Base-by-base conservation (phyloP, 2,113 vertebrate genomes). In the Hepsetus odoe region DNA sequence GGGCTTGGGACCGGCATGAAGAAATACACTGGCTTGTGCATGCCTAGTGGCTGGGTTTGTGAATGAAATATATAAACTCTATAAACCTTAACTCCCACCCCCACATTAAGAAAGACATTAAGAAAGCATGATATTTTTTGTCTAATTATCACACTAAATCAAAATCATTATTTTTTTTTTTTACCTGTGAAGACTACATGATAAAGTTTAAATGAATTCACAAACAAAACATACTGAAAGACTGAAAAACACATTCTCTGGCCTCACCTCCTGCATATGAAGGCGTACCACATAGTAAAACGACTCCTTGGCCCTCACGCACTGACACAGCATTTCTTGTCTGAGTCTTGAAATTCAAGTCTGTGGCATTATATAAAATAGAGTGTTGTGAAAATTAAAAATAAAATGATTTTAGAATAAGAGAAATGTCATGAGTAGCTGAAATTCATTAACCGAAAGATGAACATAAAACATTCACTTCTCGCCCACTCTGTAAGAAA, bases 231-330 rank as follows among this genome's bases (percentile, higher is more conserved):
- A 46, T 38, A 16, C 0, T 30, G n/a, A 22, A 53, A 49, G 26
- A 7, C 11, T 28, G 26, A 38, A 67, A 76, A 38, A 18, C 40
- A 44, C 35, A 42, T 70, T 62, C 51, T 72, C 10, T 30, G 35
- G 61, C 79, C 89, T 94, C 90, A 98, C 97, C 97, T 93, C 94
- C 95, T 0, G 95, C 91, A 79, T 94, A 94, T 12, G 94, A 92
- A 0, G 95, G 89, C 4, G 95, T 94, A n/a, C 96, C 95, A 0
- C 97, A 98, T n/a, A 98, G 94, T 70, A 98, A 89, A 85, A 98
- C 96, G 0, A 98, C 96, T 1, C 97, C 97, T 88, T 98, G 97
- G 51, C 97, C 97, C 83, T 97, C 96, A 9, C 96, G 94, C 61
- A 98, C 96, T 0, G 96, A 98, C 83, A 98, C 96, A 0, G 94